A percentile compares a stretch with the other conserved stretches of the same genome.
phyloP scores from a whole-genome alignment of 2,797 vertebrate genomes.

The Brachyrhaphis roseni region DNA sequence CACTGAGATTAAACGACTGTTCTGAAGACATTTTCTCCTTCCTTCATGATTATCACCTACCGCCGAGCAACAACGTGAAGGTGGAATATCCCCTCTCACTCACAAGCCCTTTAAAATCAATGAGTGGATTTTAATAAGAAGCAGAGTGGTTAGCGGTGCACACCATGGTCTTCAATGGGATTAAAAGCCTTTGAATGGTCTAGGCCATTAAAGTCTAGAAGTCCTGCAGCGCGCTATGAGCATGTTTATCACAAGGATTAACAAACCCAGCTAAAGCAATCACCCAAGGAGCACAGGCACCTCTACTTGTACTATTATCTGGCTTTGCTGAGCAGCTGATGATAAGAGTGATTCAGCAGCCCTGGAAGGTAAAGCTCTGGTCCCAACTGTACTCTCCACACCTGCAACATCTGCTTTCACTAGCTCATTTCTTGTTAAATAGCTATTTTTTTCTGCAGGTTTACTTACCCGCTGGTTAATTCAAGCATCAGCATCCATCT shows the following conservation, averaged over 20 bases:
- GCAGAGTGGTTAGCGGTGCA: constrained; percentile 67
- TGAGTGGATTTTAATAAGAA: constrained; percentile 80
- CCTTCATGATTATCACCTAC: constrained; percentile 35
- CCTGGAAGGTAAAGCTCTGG: constrained; percentile 48
- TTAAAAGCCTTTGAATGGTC: constrained; percentile 81
- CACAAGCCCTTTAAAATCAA: constrained; percentile 62
- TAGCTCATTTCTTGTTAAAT: constrained; percentile 38
- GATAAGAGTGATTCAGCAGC: constrained; percentile 61
- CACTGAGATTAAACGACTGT: constrained; percentile 10
- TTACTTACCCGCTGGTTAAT: constrained; percentile 17
- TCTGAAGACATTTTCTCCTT: constrained; percentile 31
- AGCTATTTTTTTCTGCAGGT: constrained; percentile 13
- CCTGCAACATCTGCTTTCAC: constrained; percentile 53
- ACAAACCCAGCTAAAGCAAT: constrained; percentile 61
- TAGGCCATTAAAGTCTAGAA: constrained; percentile 79
- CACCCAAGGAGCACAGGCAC: constrained; percentile 59
- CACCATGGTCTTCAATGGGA: constrained; percentile 74
- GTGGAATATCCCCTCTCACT: constrained; percentile 58
- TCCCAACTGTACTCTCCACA: constrained; percentile 48
- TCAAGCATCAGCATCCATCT: constrained; percentile 31
- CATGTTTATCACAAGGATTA: constrained; percentile 82
- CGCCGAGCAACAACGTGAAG: constrained; percentile 54
- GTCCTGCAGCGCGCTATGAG: constrained; percentile 71
- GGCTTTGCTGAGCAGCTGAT: constrained; percentile 67
- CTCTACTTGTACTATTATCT: constrained; percentile 62